Conservation (phyloP, 2,888 invertebrate genomes). For the Cerceris ruficornis region DNA sequence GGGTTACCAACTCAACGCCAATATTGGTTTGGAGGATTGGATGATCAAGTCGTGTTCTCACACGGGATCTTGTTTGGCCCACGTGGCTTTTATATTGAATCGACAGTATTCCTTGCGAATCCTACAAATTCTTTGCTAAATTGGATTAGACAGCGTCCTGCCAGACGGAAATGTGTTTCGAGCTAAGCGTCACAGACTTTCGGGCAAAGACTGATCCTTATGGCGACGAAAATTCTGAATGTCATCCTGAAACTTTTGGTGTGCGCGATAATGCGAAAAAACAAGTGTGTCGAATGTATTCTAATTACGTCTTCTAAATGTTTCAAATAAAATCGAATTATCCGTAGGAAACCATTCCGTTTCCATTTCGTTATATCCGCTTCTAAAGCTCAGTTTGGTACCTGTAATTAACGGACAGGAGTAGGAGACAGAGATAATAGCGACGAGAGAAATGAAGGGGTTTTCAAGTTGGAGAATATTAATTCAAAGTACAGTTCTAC, state of each 20-base stretch:
- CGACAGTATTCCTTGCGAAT: slow-evolving; percentile 57
- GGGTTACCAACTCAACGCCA: slow-evolving; percentile 59
- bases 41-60: slow-evolving; percentile 66
- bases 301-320: too few relatives aligned
- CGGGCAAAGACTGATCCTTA: background rate
- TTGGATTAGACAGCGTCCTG: slow-evolving; percentile 60
- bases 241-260: background rate
- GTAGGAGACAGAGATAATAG: slow-evolving; percentile 20
- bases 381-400: background rate
- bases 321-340: background rate
- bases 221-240: background rate
- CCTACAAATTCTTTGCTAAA: slow-evolving; percentile 59
- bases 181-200: background rate
- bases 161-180: slow-evolving; percentile 23
- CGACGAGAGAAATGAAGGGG: background rate
- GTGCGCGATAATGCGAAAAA: background rate
- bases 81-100: slow-evolving; percentile 68
- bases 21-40: slow-evolving; percentile 69
- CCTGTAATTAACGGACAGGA: slow-evolving; percentile 32
- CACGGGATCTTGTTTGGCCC: slow-evolving; percentile 63
- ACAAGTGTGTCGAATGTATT: background rate
- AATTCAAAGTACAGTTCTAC: slow-evolving; percentile 31
- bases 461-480: slow-evolving; percentile 32
- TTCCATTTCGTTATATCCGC: slow-evolving; percentile 13
- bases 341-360: background rate